Percentiles rank a stretch among this genome's conserved stretches.
phyloP scores from a whole-genome alignment of 2,888 invertebrate species.

The Pseudanteris insignis region DNA sequence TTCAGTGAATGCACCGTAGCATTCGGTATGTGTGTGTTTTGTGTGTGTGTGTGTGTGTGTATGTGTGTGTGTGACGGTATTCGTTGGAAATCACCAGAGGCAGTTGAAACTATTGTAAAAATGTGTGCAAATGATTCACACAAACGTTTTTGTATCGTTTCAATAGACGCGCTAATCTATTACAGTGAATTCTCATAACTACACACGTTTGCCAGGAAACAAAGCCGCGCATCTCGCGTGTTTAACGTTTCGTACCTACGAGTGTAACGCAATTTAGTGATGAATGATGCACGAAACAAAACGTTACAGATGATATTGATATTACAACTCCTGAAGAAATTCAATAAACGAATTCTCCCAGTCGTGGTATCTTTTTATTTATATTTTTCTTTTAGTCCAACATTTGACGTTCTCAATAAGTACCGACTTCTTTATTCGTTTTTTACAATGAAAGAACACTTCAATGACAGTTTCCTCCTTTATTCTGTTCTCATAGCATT shows the following conservation, averaged over 20 bases:
- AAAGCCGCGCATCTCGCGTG: too few species aligned
- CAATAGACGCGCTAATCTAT: slow-evolving; percentile 22
- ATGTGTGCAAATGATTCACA: slow-evolving; percentile 16
- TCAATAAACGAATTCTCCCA: too few species aligned
- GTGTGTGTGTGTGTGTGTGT: background rate
- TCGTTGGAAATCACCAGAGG: slow-evolving; percentile 8
- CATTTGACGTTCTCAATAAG: too few species aligned
- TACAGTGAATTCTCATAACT: slow-evolving; percentile 8
- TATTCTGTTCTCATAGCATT: too few species aligned
- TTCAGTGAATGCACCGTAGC: slow-evolving; percentile 11
- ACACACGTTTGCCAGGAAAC: slow-evolving; percentile 5
- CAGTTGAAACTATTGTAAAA: slow-evolving; percentile 23
- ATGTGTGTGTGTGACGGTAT: background rate
- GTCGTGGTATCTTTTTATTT: background rate
- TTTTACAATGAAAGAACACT: background rate
- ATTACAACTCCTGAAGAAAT: too few species aligned
- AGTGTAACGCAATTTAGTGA: too few species aligned
- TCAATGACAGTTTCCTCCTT: too few species aligned
- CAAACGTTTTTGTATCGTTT: slow-evolving; percentile 21
- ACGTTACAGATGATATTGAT: too few species aligned
- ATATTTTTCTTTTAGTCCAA: background rate
- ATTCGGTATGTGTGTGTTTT: too few species aligned
- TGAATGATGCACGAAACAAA: too few species aligned
- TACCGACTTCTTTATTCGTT: background rate
- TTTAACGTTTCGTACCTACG: too few species aligned